A percentile compares a stretch with the other conserved stretches of the same genome.
Evolutionary conservation across 2,888 invertebrate species (phyloP).

Genomic region (Lottia gigantea): DNA sequence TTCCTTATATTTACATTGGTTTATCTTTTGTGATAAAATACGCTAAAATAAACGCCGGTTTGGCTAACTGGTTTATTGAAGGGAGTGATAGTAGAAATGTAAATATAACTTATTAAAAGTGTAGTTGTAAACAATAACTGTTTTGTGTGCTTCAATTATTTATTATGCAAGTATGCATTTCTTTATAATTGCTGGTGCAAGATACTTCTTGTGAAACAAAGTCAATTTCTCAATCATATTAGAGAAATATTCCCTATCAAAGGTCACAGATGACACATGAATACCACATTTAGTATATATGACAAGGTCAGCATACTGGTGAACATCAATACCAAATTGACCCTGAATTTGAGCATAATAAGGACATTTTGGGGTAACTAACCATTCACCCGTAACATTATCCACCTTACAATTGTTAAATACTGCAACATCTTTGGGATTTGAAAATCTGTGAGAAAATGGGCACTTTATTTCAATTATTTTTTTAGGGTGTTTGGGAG

Average conservation of each 20-base stretch:
- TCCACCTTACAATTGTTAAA: neutral
- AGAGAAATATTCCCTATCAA: slow-evolving; percentile 10
- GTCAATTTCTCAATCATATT: slow-evolving; percentile 6
- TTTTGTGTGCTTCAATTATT: too few relatives aligned
- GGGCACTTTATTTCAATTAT: slow-evolving; percentile 23
- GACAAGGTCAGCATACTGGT: slow-evolving; percentile 15
- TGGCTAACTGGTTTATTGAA: too few relatives aligned
- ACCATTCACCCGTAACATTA: neutral
- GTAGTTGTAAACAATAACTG: too few relatives aligned
- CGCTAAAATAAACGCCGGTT: too few relatives aligned
- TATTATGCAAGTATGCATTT: too few relatives aligned
- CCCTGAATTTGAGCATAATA: slow-evolving; percentile 22
- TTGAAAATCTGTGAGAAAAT: neutral
- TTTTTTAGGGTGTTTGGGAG: slow-evolving; percentile 9
- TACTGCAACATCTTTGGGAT: slow-evolving; percentile 15
- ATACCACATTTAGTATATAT: slow-evolving; percentile 19
- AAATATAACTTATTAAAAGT: too few relatives aligned
- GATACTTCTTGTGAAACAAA: too few relatives aligned
- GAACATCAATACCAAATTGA: slow-evolving; percentile 17
- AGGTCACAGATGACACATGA: slow-evolving; percentile 10
- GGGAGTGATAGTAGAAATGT: too few relatives aligned
- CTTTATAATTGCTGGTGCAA: too few relatives aligned
- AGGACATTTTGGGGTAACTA: slow-evolving; percentile 4
- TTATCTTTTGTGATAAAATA: too few relatives aligned
- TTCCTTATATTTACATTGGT: too few relatives aligned